Percentiles rank a stretch among this genome's conserved stretches.
phyloP scores from a whole-genome alignment of 2,797 vertebrate species.

The Sarcophilus harrisii region DNA sequence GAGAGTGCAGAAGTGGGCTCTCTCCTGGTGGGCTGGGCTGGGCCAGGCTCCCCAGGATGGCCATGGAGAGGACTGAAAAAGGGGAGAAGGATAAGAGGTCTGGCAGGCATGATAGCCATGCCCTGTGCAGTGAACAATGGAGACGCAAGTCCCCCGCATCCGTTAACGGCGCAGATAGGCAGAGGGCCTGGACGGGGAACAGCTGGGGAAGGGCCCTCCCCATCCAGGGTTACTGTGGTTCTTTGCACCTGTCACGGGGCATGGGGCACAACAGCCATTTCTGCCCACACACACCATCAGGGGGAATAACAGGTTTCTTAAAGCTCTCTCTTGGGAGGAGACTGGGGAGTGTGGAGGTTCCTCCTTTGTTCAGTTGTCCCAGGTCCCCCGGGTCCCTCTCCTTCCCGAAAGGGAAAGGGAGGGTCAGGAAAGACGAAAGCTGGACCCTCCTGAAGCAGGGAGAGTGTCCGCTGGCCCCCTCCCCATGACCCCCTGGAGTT shows the following conservation, averaged over 20 bases:
- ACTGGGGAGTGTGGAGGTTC: background rate
- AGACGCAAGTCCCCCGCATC: background rate
- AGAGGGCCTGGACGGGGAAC: background rate
- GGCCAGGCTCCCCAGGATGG: background rate
- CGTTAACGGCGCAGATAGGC: background rate
- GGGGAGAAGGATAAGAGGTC: background rate
- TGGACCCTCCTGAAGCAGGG: background rate
- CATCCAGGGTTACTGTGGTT: background rate
- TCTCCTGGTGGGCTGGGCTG: too few relatives aligned
- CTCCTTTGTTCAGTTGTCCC: background rate
- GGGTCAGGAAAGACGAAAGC: background rate
- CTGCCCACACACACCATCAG: background rate
- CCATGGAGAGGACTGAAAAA: background rate
- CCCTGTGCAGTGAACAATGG: background rate
- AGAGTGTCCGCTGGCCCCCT: too few relatives aligned
- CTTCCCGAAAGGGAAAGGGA: background rate
- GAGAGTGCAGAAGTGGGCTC: background rate
- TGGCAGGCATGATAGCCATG: background rate
- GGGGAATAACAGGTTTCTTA: background rate
- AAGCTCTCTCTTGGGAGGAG: background rate
- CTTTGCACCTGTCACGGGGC: background rate
- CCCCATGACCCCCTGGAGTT: too few relatives aligned
- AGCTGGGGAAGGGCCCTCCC: background rate
- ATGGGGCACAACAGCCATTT: background rate
- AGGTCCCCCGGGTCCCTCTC: background rate